Base-by-base conservation (phyloP, 1,140 invertebrate species). In the Drosophila chauvacae region DNA sequence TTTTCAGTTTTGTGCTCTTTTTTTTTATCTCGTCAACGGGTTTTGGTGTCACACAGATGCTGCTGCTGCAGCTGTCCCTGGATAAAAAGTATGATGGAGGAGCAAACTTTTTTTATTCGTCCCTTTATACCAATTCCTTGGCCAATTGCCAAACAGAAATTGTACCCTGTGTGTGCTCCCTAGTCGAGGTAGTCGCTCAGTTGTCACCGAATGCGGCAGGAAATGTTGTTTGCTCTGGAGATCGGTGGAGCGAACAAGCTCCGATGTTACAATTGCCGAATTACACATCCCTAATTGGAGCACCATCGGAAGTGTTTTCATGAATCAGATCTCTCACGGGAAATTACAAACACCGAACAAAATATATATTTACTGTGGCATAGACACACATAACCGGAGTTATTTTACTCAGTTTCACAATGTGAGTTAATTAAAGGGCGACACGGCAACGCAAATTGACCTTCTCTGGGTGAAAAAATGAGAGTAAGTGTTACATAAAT, bases 31-130 rank as follows among this genome's bases (percentile, higher is more conserved):
- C 45, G 35, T 41, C 16, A 10, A 47, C 16, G 14, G 45, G 37
- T 70, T 72, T 72, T n/a, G 35, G 23, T 73, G 70, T 73, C 70
- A 73, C 70, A 73, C 70, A 73, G 70, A 72, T 72, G 70, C 69
- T 42, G 68, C 69, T 42, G 68, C 18, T 37, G 51, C 59, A 30
- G 30, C 62, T 55, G 66, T 47, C 45, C 66, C 16, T 37, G 70
- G 55, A 59, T 60, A 35, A 73, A 70, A 72, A 51, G 55, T n/a
- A 60, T 73, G 66, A 73, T 60, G 70, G 70, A 73, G 23, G 30
- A 60, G 70, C 53, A 23, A 42, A 13, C 11, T 59, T 66, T 33
- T 66, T 33, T 58, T 69, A n/a, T 55, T 47, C 13, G 13, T 26
- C 9, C 3, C 7, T 68, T 57, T 45, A 16, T n/a, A 11, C 20